Conservation (phyloP, 2,797 vertebrate genomes). For the Enteromius unitaeniatus region DNA sequence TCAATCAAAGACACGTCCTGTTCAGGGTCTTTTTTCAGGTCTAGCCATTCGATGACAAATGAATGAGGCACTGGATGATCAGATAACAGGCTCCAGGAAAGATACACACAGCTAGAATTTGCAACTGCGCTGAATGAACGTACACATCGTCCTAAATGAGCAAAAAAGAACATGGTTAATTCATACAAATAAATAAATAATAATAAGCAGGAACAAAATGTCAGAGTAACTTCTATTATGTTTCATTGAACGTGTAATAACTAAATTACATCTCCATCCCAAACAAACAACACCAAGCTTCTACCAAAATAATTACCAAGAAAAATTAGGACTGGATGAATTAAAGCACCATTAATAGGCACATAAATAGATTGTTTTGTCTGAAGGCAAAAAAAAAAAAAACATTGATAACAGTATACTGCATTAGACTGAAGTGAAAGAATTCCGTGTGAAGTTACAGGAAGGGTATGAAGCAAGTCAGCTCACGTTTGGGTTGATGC, state of each 20-base stretch:
- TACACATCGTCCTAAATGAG: slow-evolving; percentile 49
- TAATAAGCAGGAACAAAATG: slow-evolving; percentile 23
- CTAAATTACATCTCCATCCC: slow-evolving; percentile 27
- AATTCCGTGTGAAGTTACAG: not conserved
- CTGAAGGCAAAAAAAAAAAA: not conserved
- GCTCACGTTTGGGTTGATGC: slow-evolving; percentile 77
- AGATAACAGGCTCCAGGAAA: slow-evolving; percentile 83
- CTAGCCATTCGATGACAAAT: slow-evolving; percentile 88
- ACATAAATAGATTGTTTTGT: not conserved
- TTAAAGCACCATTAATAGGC: not conserved
- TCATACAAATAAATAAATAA: not conserved
- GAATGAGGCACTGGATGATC: slow-evolving; percentile 68
- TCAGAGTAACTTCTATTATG: not conserved
- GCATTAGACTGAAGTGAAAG: not conserved
- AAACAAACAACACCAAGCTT: slow-evolving; percentile 43
- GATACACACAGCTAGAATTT: slow-evolving; percentile 85
- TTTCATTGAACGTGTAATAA: not conserved
- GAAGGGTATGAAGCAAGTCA: not conserved
- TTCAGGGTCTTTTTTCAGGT: slow-evolving; percentile 68
- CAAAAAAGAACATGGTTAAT: not conserved
- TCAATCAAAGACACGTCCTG: slow-evolving; percentile 62
- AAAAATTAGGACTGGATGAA: slow-evolving; percentile 31
- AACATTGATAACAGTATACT: not conserved
- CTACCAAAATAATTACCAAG: slow-evolving; percentile 38
- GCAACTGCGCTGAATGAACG: slow-evolving; percentile 58